phyloP scores from a whole-genome alignment of 2,888 invertebrate species.

The Polydrusus tereticollis region DNA sequence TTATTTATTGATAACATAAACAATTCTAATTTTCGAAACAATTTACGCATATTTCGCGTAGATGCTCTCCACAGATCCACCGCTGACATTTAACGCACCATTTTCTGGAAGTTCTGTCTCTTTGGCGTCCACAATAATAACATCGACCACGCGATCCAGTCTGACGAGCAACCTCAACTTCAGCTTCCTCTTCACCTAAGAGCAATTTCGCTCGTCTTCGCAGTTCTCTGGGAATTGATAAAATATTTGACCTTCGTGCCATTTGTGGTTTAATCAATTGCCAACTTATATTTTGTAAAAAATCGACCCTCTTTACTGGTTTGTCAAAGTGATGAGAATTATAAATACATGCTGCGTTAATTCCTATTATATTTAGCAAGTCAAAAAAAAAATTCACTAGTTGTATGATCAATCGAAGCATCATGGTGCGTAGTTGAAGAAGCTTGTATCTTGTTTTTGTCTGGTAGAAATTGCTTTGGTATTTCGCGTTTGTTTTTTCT shows the following conservation, averaged over 20 bases:
- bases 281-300: no score
- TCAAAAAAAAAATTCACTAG: constrained; percentile 6
- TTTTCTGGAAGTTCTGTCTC: not conserved
- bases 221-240: not conserved
- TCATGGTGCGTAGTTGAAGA: no score
- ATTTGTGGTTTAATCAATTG: no score
- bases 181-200: not conserved
- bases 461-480: no score
- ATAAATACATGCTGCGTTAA: not conserved
- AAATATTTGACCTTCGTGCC: no score
- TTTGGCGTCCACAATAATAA: not conserved
- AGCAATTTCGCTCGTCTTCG: not conserved
- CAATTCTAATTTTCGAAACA: not conserved
- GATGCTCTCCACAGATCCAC: not conserved
- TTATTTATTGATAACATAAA: not conserved
- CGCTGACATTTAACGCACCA: not conserved
- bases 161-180: not conserved
- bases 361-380: not conserved
- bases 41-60: not conserved
- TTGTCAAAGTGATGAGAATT: not conserved
- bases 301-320: no score
- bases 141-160: not conserved
- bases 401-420: no score
- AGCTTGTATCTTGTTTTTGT: no score
- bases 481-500: no score